Evolutionary conservation across 1,140 invertebrate species (phyloP), one percentile per base, ranked within the genome.

Genomic region (Bombus confusus): DNA sequence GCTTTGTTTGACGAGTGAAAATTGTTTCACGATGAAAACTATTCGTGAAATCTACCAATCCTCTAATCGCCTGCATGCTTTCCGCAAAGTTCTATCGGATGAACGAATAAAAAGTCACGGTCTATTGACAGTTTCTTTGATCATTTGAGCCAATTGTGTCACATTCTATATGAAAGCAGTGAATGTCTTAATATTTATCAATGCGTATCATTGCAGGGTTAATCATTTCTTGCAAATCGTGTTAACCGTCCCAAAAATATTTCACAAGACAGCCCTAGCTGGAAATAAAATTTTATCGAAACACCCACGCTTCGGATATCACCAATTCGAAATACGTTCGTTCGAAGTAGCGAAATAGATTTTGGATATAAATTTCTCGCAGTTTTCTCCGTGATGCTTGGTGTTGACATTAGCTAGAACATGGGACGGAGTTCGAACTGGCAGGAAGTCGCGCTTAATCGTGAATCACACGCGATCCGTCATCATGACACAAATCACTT

Each of bases 401-500:
- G 2, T 39, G 22, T n/a, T 37, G 6, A 34, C 64, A 37, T 37
- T 52, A 34, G n/a, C 10, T 39, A 22, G 34, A 43, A n/a, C 22
- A 81, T 28, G 2, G 25, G 18, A 41, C 22, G 59, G n/a, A 18
- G 9, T 28, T 15, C 2, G 25, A 25, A 10, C 25, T 6, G 9
- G 3, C 18, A 47, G n/a, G 28, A 9, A 28, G 28, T 31, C 4
- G 3, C 8, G 6, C n/a, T 31, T 62, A 52, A 25, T 18, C 28
- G 34, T 73, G 68, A 80, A 85, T 80, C 69, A 57, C 41, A 5
- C 22, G 22, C 52, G 83, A 62, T 79, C 66, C 4, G 31, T 79
- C 52, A 62, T 72, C 64, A 12, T 10, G 41, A 22, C 57, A 43
- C 59, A 64, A 80, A 80, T 85, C 83, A 85, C 83, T 85, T 80